These are phyloP conservation scores for Ophion ellenae DNA, from an alignment of 2,888 invertebrate species.

Conservation along the genomic window DNA sequence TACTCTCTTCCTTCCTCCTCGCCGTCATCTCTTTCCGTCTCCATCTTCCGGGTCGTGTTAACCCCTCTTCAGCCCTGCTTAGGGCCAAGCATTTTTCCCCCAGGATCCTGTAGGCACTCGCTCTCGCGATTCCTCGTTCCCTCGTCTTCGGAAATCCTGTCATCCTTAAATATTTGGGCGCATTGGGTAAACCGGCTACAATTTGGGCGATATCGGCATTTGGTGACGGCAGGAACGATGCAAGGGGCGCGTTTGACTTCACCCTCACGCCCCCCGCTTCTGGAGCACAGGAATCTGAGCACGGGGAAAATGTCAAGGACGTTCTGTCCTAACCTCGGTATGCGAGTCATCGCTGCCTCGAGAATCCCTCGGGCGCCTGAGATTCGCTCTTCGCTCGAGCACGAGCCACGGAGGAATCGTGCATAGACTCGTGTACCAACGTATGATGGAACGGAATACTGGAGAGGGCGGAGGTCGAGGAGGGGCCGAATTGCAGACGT, in stretches of 20 bases:
- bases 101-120: background rate
- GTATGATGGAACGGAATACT: conserved; percentile 11
- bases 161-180: conserved; percentile 55
- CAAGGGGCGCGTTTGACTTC: background rate
- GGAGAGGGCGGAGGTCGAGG: background rate
- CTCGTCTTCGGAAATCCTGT: conserved; percentile 20
- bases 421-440: conserved; percentile 1
- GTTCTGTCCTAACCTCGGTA: conserved; percentile 59
- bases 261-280: background rate
- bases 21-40: background rate
- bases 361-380: conserved; percentile 70
- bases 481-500: conserved; percentile 33
- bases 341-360: conserved; percentile 65
- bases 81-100: background rate
- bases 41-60: conserved; percentile 26
- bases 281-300: conserved; percentile 39
- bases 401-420: conserved; percentile 20
- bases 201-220: conserved; percentile 46
- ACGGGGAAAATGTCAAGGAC: conserved; percentile 56
- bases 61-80: background rate
- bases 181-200: conserved; percentile 58
- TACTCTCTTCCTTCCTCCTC: conserved; percentile 11
- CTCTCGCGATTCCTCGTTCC: background rate
- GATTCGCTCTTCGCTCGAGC: conserved; percentile 64
- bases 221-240: conserved; percentile 6